These are phyloP conservation scores for Nixonia krombeini DNA, from an alignment of 1,140 invertebrate species.

Conservation along the genomic window DNA sequence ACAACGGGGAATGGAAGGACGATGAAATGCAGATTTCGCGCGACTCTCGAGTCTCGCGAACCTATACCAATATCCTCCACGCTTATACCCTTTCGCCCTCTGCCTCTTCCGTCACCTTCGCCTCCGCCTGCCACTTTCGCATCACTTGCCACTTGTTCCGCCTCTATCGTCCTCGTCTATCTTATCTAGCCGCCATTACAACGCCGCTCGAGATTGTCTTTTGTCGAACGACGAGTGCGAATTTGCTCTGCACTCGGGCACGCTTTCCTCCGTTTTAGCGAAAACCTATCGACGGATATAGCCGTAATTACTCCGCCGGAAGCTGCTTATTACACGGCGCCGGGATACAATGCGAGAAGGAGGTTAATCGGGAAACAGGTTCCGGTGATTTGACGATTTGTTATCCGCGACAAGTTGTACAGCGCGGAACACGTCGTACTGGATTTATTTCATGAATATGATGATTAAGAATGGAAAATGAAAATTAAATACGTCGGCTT, in stretches of 20 bases:
- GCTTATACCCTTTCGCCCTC: constrained; percentile 23
- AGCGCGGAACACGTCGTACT: too few species aligned
- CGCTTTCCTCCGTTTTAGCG: constrained; percentile 43
- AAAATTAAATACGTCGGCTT: too few species aligned
- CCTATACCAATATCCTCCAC: constrained; percentile 26
- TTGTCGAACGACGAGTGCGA: constrained; percentile 17
- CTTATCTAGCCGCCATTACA: constrained; percentile 29
- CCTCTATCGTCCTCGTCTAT: constrained; percentile 13
- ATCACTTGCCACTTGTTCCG: constrained; percentile 47
- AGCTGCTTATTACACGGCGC: too few species aligned
- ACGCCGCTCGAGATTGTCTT: constrained; percentile 39
- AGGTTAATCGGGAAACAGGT: too few species aligned
- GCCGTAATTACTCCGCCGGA: constrained; percentile 4
- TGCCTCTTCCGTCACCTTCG: constrained; percentile 35
- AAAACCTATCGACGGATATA: not conserved
- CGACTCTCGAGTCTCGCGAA: constrained; percentile 58
- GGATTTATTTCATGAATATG: too few species aligned
- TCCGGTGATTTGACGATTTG: too few species aligned
- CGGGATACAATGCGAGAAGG: too few species aligned
- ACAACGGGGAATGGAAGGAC: constrained; percentile 43
- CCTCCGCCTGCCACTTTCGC: constrained; percentile 44
- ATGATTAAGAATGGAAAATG: too few species aligned
- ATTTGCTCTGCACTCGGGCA: constrained; percentile 59
- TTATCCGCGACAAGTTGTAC: too few species aligned
- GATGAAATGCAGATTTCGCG: constrained; percentile 70